phyloP scores from a whole-genome alignment of 2,113 vertebrate species.

The Octodon degus region DNA sequence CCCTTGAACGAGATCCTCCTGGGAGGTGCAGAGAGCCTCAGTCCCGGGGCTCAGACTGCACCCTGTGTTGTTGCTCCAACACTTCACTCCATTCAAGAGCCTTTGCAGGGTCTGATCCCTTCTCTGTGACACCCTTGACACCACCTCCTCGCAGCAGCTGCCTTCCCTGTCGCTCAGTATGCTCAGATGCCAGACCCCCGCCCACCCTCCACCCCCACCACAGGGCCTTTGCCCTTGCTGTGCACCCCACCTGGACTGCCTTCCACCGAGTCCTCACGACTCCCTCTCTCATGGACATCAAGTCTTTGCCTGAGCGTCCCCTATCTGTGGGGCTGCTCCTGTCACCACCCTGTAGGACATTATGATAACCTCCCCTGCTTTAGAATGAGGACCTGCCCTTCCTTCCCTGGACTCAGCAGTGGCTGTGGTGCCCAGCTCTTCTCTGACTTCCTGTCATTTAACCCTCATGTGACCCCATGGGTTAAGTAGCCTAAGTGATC shows the following conservation, averaged over 20 bases:
- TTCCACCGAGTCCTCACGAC: neutral
- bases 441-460: neutral
- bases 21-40: neutral
- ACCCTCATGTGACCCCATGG: neutral
- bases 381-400: no score
- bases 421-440: no score
- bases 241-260: neutral
- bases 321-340: neutral
- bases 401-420: neutral
- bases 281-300: neutral
- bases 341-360: neutral
- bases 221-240: neutral
- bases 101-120: neutral
- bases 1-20: conserved; percentile 95
- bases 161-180: no score
- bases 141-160: neutral
- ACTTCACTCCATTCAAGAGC: neutral
- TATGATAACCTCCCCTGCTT: neutral
- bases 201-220: neutral
- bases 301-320: neutral
- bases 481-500: neutral
- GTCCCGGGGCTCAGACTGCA: neutral
- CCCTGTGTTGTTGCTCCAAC: neutral
- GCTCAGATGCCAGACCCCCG: neutral
- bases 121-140: neutral